Evolutionary conservation across 1,140 invertebrate species (phyloP).

Genomic region (Drosophila aff.): DNA sequence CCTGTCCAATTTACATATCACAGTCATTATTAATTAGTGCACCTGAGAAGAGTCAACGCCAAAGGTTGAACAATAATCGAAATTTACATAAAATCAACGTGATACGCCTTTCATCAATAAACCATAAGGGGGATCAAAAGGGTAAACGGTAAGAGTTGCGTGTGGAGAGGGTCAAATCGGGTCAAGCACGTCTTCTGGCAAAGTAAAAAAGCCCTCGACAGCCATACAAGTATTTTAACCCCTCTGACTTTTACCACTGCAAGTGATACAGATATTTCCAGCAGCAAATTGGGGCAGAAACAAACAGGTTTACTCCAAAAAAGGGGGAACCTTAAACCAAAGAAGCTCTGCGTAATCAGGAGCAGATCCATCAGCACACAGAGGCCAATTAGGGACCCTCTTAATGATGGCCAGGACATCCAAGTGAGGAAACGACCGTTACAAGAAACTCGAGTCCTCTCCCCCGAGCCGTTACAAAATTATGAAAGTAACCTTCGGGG

Average conservation of each 20-base stretch:
- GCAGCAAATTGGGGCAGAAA: constrained; percentile 22
- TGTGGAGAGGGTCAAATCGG: constrained; percentile 40
- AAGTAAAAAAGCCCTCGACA: constrained; percentile 10
- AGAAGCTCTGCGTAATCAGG: constrained; percentile 30
- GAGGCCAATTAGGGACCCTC: constrained; percentile 23
- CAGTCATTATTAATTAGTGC: constrained; percentile 25
- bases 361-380: constrained; percentile 5
- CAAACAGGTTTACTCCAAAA: constrained; percentile 15
- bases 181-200: constrained; percentile 19
- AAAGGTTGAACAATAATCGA: not conserved
- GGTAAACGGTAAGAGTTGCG: constrained; percentile 3
- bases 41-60: not conserved
- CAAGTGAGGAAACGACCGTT: constrained; percentile 42
- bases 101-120: constrained; percentile 11
- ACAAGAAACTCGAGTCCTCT: constrained; percentile 33
- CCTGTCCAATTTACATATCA: constrained; percentile 16
- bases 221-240: constrained; percentile 29
- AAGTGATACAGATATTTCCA: constrained; percentile 19
- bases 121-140: constrained; percentile 1
- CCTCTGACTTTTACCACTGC: constrained; percentile 1
- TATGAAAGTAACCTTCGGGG: constrained; percentile 38
- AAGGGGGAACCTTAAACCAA: constrained; percentile 18
- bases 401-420: constrained; percentile 17
- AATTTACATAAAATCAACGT: constrained; percentile 28
- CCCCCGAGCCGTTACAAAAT: constrained; percentile 49